These are phyloP conservation scores for Calliphora vicina DNA, from an alignment of 1,140 invertebrate species.

Conservation along the genomic window DNA sequence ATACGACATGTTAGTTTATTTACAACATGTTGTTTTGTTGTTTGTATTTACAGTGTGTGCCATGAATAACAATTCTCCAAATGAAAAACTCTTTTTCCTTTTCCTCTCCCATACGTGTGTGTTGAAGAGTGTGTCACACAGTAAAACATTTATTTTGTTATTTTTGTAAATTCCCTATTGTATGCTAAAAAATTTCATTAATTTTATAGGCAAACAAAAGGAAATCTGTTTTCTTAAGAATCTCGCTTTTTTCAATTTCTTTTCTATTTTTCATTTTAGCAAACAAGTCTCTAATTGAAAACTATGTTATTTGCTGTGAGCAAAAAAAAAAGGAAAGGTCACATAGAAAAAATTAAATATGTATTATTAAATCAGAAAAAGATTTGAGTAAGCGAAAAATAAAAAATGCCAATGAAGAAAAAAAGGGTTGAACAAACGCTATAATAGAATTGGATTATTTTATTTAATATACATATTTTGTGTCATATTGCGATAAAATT, in stretches of 20 bases:
- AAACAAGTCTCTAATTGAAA: not conserved
- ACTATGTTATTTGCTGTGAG: not conserved
- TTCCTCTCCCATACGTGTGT: not conserved
- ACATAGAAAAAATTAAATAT: not conserved
- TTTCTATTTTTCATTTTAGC: not conserved
- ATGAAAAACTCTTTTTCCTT: not conserved
- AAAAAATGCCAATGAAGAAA: no score
- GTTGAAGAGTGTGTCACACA: no score
- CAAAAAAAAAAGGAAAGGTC: not conserved
- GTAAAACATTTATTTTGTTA: not conserved
- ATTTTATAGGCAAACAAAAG: slow-evolving; percentile 23
- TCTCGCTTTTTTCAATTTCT: not conserved
- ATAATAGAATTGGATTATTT: no score
- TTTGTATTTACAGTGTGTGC: slow-evolving; percentile 2
- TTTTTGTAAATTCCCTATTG: slow-evolving; percentile 25
- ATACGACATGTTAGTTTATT: not conserved
- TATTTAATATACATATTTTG: no score
- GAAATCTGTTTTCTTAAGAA: not conserved
- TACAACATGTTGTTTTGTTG: slow-evolving; percentile 6
- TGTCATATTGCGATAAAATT: no score
- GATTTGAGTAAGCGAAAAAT: not conserved
- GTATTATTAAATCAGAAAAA: not conserved
- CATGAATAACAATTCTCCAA: not conserved
- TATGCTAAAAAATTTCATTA: slow-evolving; percentile 34
- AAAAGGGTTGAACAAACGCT: no score